phyloP scores from a whole-genome alignment of 2,888 invertebrate genomes.

The Archips xylosteana region DNA sequence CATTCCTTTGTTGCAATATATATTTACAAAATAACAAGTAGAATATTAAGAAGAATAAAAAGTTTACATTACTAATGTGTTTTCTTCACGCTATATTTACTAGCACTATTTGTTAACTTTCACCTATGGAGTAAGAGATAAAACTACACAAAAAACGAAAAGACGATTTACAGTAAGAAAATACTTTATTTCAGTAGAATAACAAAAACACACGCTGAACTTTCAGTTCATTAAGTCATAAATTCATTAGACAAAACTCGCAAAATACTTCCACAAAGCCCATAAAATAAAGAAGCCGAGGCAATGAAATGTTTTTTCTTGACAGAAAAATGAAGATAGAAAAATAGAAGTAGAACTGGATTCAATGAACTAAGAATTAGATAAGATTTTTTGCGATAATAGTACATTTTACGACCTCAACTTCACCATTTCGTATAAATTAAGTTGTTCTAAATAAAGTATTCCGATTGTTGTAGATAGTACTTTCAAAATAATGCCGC shows the following conservation, averaged over 20 bases:
- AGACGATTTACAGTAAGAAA: constrained; percentile 45
- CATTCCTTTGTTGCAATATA: constrained; percentile 70
- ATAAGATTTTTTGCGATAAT: constrained; percentile 44
- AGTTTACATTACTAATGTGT: constrained; percentile 49
- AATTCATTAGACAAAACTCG: constrained; percentile 56
- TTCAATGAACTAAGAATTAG: constrained; percentile 27
- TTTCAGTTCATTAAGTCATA: constrained; percentile 64
- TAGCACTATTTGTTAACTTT: neutral
- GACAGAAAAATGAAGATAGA: constrained; percentile 42
- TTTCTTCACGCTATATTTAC: constrained; percentile 40
- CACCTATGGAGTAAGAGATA: neutral
- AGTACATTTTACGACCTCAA: constrained; percentile 78
- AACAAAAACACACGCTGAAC: constrained; percentile 65
- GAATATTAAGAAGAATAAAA: constrained; percentile 57
- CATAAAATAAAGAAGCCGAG: constrained; percentile 76
- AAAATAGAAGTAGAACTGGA: constrained; percentile 16
- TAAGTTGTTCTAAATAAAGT: constrained; percentile 55
- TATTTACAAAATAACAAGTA: constrained; percentile 58
- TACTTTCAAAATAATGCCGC: constrained; percentile 19
- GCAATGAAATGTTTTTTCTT: constrained; percentile 68
- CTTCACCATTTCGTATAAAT: constrained; percentile 69
- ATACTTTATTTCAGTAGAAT: constrained; percentile 63
- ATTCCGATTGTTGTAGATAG: constrained; percentile 22
- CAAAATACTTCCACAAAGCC: constrained; percentile 58
- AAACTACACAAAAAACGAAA: constrained; percentile 20